Percentiles rank a stretch among this genome's conserved stretches.
These are phyloP conservation scores for Zaprionus davidi DNA, from an alignment of 1,140 invertebrate genomes.

Conservation along the genomic window DNA sequence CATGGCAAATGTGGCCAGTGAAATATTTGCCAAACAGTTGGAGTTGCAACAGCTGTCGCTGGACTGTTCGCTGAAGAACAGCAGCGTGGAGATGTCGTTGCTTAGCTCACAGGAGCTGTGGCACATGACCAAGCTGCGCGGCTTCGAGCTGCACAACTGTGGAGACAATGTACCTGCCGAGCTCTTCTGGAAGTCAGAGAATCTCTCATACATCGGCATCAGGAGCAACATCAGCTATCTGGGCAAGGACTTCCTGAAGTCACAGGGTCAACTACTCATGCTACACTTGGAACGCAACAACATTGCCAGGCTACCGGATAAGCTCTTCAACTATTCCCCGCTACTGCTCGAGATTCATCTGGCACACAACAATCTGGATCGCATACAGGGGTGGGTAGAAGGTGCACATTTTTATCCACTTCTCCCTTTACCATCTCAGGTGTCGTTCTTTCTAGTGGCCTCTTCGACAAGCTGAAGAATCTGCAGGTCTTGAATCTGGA, in stretches of 20 bases:
- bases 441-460: slow-evolving; percentile 38
- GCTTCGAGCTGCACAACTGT: slow-evolving; percentile 64
- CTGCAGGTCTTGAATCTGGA: slow-evolving; percentile 68
- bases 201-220: slow-evolving; percentile 65
- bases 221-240: slow-evolving; percentile 70
- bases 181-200: slow-evolving; percentile 68
- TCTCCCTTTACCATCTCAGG: not conserved
- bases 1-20: slow-evolving; percentile 57
- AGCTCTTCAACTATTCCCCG: slow-evolving; percentile 58
- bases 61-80: slow-evolving; percentile 66
- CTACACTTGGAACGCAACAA: slow-evolving; percentile 60
- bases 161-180: slow-evolving; percentile 68
- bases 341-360: slow-evolving; percentile 60
- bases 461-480: slow-evolving; percentile 62
- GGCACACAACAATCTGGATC: slow-evolving; percentile 68
- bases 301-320: slow-evolving; percentile 63
- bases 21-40: slow-evolving; percentile 63
- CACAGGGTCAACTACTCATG: slow-evolving; percentile 56
- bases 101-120: slow-evolving; percentile 65
- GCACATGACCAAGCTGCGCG: slow-evolving; percentile 64
- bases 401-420: not conserved
- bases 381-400: slow-evolving; percentile 59
- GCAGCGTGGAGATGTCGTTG: slow-evolving; percentile 68
- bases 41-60: slow-evolving; percentile 54
- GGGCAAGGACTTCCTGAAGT: slow-evolving; percentile 60